Percentiles rank a stretch among this genome's conserved stretches.
These are phyloP conservation scores for Ifrita kowaldi DNA, from an alignment of 2,113 vertebrate species.

Conservation along the genomic window DNA sequence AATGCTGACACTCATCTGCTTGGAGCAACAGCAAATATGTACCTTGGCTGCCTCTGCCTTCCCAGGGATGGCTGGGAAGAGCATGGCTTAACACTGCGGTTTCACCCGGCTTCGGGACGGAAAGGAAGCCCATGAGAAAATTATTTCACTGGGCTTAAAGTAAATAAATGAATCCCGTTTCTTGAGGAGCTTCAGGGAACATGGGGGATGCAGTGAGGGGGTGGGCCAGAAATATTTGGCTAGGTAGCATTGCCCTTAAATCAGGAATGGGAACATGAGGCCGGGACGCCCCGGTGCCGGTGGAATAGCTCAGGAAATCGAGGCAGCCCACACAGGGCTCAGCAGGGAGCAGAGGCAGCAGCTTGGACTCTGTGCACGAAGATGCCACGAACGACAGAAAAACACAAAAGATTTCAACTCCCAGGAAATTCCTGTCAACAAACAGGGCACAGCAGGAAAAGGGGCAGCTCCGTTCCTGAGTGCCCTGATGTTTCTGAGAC, in stretches of 20 bases:
- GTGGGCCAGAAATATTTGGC: not conserved
- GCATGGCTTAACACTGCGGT: slow-evolving; percentile 35
- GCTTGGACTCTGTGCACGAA: not conserved
- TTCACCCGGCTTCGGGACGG: not conserved
- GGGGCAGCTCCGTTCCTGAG: not conserved
- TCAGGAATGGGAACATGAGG: rapidly evolving
- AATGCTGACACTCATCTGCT: slow-evolving; percentile 14
- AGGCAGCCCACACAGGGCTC: not conserved
- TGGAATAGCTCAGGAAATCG: not conserved
- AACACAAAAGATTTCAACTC: not conserved
- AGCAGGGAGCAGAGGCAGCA: not conserved
- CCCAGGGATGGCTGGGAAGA: not conserved
- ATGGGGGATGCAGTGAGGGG: not conserved
- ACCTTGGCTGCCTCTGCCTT: not conserved
- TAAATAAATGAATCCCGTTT: not conserved
- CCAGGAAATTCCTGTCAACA: not conserved
- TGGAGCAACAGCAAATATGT: not conserved
- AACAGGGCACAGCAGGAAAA: not conserved
- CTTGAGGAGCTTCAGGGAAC: not conserved
- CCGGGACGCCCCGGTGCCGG: not conserved
- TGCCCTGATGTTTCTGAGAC: rapidly evolving
- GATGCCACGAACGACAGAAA: not conserved
- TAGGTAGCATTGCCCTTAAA: not conserved
- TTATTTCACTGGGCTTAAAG: not conserved
- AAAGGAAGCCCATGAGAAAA: slow-evolving; percentile 40